Base-by-base conservation (phyloP, 2,797 vertebrate species). In the Neosalanx taihuensis region DNA sequence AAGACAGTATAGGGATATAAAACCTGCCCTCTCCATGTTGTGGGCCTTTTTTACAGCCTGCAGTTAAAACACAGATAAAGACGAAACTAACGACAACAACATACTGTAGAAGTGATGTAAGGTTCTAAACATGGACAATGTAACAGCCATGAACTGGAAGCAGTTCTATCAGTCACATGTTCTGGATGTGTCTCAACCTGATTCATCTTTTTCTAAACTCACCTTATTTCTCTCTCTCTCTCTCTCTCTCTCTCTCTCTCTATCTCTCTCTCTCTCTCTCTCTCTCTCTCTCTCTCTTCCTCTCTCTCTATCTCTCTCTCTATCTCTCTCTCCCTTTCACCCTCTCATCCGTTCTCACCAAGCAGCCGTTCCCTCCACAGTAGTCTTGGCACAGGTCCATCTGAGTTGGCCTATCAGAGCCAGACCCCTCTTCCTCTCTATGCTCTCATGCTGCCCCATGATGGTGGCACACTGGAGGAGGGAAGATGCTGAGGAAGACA, bases 291-390 rank as follows among this genome's bases (percentile, higher is more conserved):
- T 41, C 37, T 41, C 37, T 41, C 4, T 49, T 10, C 13, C 7
- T 53, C 5, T n/a, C 51, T 53, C 51, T 53, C 15, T 53, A 1
- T 53, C 15, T 53, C 51, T 17, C 15, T n/a, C 17, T 53, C 51
- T 61, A 31, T 15, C 17, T 18, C 31, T 18, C 6, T 63, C 17
- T 33, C 17, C 33, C 61, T 63, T 31, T 63, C 17, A 7, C 61
- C n/a, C 17, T n/a, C 61, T 63, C 30, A 33, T 20, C 31, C n/a
- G 31, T 18, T 63, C 61, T 63, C 31, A 35, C 30, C 61, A 30
- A 30, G 61, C 61, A 63, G 61, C 31, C 30, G 61, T 35, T 63
- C 30, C 33, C 61, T 63, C 61, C 31, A 35, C 61, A 20, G 61
- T 63, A 31, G 61, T 31, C 61, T 33, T 63, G 61, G 31, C 31